Evolutionary conservation across 2,797 vertebrate genomes (phyloP).

Genomic region (Meda fulgida): DNA sequence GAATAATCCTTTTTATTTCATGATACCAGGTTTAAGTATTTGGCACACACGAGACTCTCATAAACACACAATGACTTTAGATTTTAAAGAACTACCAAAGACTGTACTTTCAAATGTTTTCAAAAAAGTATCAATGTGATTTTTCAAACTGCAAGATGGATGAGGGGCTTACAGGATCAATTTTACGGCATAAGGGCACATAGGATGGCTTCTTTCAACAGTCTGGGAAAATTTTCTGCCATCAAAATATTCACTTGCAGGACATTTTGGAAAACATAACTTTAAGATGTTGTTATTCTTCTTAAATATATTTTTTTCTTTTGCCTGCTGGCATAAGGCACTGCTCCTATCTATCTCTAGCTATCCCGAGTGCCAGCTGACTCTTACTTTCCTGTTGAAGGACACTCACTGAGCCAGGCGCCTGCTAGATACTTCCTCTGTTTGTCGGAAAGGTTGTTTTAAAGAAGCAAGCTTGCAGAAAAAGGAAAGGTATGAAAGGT

Average conservation of each 20-base stretch:
- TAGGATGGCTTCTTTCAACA: slow-evolving; percentile 15
- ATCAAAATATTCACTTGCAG: not conserved
- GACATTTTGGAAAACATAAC: slow-evolving; percentile 1
- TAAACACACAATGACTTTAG: not conserved
- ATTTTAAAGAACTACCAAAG: not conserved
- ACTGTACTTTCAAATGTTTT: not conserved
- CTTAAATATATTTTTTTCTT: not conserved
- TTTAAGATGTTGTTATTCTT: slow-evolving; percentile 2
- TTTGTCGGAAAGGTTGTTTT: slow-evolving; percentile 40
- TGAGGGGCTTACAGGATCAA: not conserved
- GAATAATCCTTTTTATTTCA: not conserved
- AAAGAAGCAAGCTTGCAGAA: slow-evolving; percentile 43
- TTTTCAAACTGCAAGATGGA: not conserved
- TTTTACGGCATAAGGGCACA: not conserved
- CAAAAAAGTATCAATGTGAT: not conserved
- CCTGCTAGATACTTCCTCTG: slow-evolving; percentile 37
- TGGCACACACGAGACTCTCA: not conserved
- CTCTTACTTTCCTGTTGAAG: slow-evolving; percentile 53
- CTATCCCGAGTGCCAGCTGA: slow-evolving; percentile 23
- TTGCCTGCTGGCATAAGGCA: not conserved
- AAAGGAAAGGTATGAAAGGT: slow-evolving; percentile 32
- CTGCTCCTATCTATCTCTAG: not conserved
- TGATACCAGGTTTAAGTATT: not conserved
- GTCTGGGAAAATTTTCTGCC: slow-evolving; percentile 8
- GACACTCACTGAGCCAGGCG: slow-evolving; percentile 36